Percentiles rank a stretch among this genome's conserved stretches.
Conservation (phyloP, 2,797 vertebrate genomes). For the Mus spretus region DNA sequence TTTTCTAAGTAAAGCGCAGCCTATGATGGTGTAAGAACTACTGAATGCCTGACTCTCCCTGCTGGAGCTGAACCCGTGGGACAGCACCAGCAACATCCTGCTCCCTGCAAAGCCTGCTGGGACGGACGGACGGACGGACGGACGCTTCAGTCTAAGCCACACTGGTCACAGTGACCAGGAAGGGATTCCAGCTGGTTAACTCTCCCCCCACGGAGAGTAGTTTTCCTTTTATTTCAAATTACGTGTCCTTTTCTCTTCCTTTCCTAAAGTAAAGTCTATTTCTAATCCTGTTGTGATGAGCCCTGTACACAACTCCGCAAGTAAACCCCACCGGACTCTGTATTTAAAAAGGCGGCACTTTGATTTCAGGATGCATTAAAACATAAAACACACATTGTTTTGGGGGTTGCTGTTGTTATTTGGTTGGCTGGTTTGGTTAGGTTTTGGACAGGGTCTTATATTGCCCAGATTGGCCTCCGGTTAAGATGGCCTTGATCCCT, state of each 20-base stretch:
- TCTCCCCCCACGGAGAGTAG: neutral
- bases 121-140: neutral
- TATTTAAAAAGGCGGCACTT: neutral
- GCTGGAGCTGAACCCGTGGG: slow-evolving; percentile 35
- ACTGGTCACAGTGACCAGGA: neutral
- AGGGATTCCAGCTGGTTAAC: neutral
- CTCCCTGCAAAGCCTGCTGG: neutral
- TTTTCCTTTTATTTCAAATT: slow-evolving; percentile 40
- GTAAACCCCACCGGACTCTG: slow-evolving; percentile 18
- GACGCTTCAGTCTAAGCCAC: neutral
- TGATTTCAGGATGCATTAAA: slow-evolving; percentile 26
- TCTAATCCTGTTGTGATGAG: neutral
- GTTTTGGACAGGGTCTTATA: neutral
- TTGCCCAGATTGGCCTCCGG: neutral
- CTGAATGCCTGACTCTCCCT: slow-evolving; percentile 43
- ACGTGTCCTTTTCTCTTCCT: slow-evolving; percentile 35
- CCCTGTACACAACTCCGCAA: slow-evolving; percentile 26
- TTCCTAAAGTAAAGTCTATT: slow-evolving; percentile 37
- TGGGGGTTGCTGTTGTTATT: neutral
- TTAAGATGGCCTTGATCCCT: neutral
- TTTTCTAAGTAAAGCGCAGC: slow-evolving; percentile 54
- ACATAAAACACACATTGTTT: neutral
- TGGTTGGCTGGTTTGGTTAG: neutral
- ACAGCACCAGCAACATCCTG: neutral
- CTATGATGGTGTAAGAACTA: slow-evolving; percentile 55